phyloP scores from a whole-genome alignment of 2,888 invertebrate species.

The Dascillus cervinus region DNA sequence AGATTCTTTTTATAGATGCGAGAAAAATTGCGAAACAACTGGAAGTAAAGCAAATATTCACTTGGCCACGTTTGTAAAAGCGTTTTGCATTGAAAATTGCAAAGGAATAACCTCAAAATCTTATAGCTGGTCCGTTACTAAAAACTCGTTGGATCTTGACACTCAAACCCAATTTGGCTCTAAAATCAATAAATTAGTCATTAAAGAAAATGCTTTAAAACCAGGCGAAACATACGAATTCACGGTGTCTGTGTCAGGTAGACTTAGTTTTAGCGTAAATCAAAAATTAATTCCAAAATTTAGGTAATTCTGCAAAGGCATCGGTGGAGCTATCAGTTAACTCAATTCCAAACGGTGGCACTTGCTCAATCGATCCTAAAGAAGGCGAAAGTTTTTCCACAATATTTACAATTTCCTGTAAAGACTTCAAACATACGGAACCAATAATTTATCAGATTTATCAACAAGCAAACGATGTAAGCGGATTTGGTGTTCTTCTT shows the following conservation, averaged over 20 bases:
- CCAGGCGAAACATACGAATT: constrained; percentile 8
- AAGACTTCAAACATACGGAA: constrained; percentile 1
- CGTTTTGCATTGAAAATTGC: no score
- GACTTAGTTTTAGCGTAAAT: no score
- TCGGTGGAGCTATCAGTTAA: constrained; percentile 1
- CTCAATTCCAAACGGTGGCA: not conserved
- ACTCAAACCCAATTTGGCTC: constrained; percentile 4
- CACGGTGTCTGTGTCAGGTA: no score
- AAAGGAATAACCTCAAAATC: no score
- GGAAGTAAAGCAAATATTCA: no score
- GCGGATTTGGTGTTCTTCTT: no score
- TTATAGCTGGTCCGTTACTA: no score
- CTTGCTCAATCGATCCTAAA: constrained; percentile 1
- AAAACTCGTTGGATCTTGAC: constrained; percentile 4
- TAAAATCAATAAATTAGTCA: constrained; percentile 3
- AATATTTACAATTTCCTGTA: constrained; percentile 3
- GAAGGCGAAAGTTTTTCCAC: constrained; percentile 4
- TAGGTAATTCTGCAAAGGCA: no score
- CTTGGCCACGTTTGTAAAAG: no score
- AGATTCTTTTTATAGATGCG: constrained; percentile 6
- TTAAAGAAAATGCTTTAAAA: constrained; percentile 6
- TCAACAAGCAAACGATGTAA: not conserved
- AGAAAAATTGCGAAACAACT: constrained; percentile 9
- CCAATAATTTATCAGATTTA: constrained; percentile 3
- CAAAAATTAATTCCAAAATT: no score